Evolutionary conservation across 2,113 vertebrate species (phyloP), one percentile per base, ranked within the genome.

Genomic region (Saimiri boliviensis): DNA sequence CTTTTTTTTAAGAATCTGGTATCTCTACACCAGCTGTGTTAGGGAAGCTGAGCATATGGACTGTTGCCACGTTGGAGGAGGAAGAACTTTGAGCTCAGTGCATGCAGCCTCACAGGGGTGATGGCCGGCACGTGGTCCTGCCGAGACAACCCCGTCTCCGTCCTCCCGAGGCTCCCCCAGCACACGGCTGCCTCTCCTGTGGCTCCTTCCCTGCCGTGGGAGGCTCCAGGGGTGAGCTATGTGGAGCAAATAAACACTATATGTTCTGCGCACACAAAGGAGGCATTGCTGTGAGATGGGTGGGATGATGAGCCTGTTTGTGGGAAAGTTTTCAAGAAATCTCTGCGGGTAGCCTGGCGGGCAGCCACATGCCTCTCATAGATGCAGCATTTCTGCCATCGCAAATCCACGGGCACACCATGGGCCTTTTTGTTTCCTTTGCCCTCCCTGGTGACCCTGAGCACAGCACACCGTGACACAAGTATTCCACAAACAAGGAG

Each of bases 301-400:
- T 99, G 98, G 99, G 98, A 90, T 95, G 98, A 93, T 96, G 97
- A 96, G 98, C 98, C 97, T 96, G 37, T 97, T 71, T 87, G 91
- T 98, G 97, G 95, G 84, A 20, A 86, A 77, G 91, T 89, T 96
- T 92, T 87, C n/a, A 93, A 97, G 96, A 86, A 94, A 88, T 93
- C 84, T 96, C 96, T 85, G 96, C 97, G 0, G 98, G 98, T 87
- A 96, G 79, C 91, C 70, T 98, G 98, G 98, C 98, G 25, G 89
- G 49, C 35, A 85, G 98, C 99, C 97, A 98, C 98, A 96, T 99
- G 98, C 98, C 98, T 98, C 95, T 98, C 99, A 98, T 98, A 99
- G 97, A 98, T 98, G 98, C 89, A 86, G 98, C 98, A 98, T 98
- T 98, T 98, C 98, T 99, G 98, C 98, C 98, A 98, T 97, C 98